Evolutionary conservation across 2,113 vertebrate genomes (phyloP).

Genomic region (Brienomyrus brachyistius): DNA sequence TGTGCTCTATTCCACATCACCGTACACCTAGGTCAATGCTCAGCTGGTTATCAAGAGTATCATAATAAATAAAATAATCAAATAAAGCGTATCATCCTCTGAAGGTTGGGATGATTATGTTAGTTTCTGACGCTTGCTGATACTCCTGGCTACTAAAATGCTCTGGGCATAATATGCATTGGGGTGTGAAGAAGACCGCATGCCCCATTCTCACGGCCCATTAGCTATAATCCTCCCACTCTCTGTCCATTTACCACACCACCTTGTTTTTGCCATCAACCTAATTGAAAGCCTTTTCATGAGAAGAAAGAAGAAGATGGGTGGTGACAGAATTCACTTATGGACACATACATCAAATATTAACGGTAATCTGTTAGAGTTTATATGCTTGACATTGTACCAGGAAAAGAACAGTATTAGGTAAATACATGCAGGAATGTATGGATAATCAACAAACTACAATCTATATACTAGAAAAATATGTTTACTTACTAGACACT

Average conservation of each 20-base stretch:
- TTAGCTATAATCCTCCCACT: conserved; percentile 46
- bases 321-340: not conserved
- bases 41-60: not conserved
- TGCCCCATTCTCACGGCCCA: conserved; percentile 46
- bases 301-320: not conserved
- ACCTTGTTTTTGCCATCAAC: not conserved
- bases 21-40: conserved; percentile 5
- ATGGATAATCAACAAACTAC: not conserved
- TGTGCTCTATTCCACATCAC: not conserved
- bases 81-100: not conserved
- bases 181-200: conserved; percentile 36
- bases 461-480: not conserved
- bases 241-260: conserved; percentile 7
- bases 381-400: not conserved
- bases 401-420: not conserved
- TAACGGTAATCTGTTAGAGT: not conserved
- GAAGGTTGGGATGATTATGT: not conserved
- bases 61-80: too few relatives aligned
- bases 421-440: not conserved
- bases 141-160: conserved; percentile 21
- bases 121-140: not conserved
- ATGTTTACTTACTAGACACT: not conserved
- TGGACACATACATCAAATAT: not conserved
- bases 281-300: conserved; percentile 1
- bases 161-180: conserved; percentile 18